Base-by-base conservation (phyloP, 2,797 vertebrate genomes). In the Premnoplex brunnescens region DNA sequence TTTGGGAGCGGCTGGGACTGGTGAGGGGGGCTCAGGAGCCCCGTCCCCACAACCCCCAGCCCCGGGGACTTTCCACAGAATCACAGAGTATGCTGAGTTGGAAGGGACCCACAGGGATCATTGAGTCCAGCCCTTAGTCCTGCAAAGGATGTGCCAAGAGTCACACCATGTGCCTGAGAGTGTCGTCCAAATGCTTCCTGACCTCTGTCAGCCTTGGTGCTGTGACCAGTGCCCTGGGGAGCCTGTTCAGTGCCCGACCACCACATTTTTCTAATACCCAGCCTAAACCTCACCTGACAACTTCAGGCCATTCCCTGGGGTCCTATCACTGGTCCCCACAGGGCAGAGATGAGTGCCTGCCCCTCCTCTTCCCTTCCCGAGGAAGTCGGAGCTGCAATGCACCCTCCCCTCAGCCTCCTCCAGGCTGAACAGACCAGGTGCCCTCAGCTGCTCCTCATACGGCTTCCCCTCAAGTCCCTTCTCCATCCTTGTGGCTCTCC, bases 41-140 rank as follows among this genome's bases (percentile, higher is more conserved):
- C 23, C 21, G 23, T 68, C 15, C 9, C 11, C 3, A 1, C 6
- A 7, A 3, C 3, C 6, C 5, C 13, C 18, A 19, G 2, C 9
- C 15, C n/a, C 0, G 0, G 10, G 7, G 12, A 23, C 19, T 56
- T 43, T 4, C 32, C 32, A n/a, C 7, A 44, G 41, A n/a, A 24
- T 63, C 22, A 44, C 30, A 26, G 41, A 64, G n/a, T 19, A 14
- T 66, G 23, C 63, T 66, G 63, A 66, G 43, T 4, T 13, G 16
- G 43, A 46, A 19, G 43, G 16, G 16, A n/a, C 32, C 6, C 63
- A 66, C 43, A 19, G 5, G 32, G 43, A 34, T 46, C 41, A 26
- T 9, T 4, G 7, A 66, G 43, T 66, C 6, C 32, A 66, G n/a
- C 43, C 23, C 43, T 26, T 13, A 14, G 32, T 23, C 23, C 43